Evolutionary conservation across 2,113 vertebrate species (phyloP), one percentile per base, ranked within the genome.

Genomic region (Galbula dea): DNA sequence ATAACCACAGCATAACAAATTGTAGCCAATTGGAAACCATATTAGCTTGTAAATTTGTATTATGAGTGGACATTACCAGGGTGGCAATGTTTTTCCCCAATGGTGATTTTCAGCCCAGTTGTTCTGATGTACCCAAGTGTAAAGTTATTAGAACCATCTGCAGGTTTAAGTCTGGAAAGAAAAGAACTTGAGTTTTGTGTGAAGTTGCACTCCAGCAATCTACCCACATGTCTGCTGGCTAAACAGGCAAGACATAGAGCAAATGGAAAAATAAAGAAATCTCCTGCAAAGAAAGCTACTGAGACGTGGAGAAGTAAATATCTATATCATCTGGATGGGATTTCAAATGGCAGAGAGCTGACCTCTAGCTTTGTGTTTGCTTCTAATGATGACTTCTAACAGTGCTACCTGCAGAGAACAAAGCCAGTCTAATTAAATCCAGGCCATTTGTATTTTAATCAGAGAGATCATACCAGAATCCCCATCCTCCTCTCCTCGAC

Each of bases 41-140:
- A 94, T 91, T 81, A 92, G 80, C 67, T 21, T 91, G 94, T 94
- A 94, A 90, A 95, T 95, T 94, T 94, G 83, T 89, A 19, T 93
- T 91, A 94, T 92, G 95, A 87, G 58, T 95, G 91, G 78, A 55
- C 26, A 3, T 88, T 93, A 88, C 71, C 29, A 88, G 84, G 79
- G 84, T 73, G 79, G 84, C 84, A 54, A 5, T 81, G 87, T 43
- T 89, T 86, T 68, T 63, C 73, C 76, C 73, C 27, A 2, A 3
- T 61, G 82, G 89, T 86, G 76, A 34, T 92, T 92, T 95, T 93
- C 77, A 85, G 61, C 46, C 82, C 58, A 19, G 65, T 96, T 91
- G 63, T 95, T 96, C 74, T 76, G 85, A 74, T 41, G 73, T 91
- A 77, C 66, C 80, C 87, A 27, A 85, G 83, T 89, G 91, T 95